phyloP scores from a whole-genome alignment of 2,888 invertebrate genomes.

The Osedax fenrisi region DNA sequence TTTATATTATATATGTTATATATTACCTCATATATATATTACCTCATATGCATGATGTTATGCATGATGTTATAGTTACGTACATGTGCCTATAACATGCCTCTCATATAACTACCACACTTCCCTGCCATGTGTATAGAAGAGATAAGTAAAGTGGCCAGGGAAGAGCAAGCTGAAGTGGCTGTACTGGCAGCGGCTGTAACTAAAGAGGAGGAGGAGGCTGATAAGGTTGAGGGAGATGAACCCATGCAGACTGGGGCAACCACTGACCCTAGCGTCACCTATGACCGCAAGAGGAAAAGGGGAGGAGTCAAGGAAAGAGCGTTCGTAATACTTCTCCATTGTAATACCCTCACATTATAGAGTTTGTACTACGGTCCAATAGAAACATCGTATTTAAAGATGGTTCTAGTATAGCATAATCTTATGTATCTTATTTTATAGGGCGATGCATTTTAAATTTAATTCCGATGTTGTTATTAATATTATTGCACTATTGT shows the following conservation, averaged over 20 bases:
- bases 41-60: too few species aligned
- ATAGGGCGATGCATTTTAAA: too few species aligned
- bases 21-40: too few species aligned
- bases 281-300: slow-evolving; percentile 32
- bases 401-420: too few species aligned
- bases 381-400: too few species aligned
- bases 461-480: too few species aligned
- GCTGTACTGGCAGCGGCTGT: background rate
- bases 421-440: too few species aligned
- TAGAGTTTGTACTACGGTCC: slow-evolving; percentile 30
- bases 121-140: background rate
- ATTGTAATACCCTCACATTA: background rate
- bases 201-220: background rate
- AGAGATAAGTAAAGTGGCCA: too few species aligned
- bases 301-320: background rate
- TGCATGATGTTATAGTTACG: too few species aligned
- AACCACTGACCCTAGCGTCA: background rate
- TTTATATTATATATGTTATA: too few species aligned
- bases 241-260: background rate
- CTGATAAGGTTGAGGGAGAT: background rate
- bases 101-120: background rate
- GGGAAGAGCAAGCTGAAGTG: background rate
- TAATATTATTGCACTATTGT: too few species aligned
- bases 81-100: too few species aligned
- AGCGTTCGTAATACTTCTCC: background rate